Conservation (phyloP, 2,797 vertebrate genomes). For the Pachyuromys duprasi region DNA sequence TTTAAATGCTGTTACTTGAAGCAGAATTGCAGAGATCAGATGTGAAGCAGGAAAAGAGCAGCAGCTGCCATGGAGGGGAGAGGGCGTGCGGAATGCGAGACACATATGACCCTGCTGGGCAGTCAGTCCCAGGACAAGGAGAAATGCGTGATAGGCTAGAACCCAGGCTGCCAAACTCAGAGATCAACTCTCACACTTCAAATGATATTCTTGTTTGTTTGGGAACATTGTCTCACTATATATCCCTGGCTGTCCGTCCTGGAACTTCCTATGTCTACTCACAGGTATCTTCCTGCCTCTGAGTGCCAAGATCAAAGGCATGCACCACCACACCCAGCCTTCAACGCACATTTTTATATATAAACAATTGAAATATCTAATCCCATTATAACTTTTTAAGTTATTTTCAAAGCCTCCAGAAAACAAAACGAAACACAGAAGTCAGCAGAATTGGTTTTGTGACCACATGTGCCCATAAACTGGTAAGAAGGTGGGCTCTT, state of each 20-base stretch:
- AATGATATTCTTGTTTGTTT: not conserved
- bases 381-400: not conserved
- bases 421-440: not conserved
- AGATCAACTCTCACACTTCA: not conserved
- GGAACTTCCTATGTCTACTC: not conserved
- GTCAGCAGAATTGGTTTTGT: not conserved
- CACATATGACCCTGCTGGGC: fast-evolving
- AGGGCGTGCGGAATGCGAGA: not conserved
- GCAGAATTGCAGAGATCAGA: not conserved
- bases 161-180: not conserved
- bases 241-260: not conserved
- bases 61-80: fast-evolving
- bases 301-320: not conserved
- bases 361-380: not conserved
- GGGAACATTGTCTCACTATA: not conserved
- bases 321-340: not conserved
- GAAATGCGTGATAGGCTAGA: fast-evolving
- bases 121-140: no score
- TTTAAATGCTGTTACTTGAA: not conserved
- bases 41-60: not conserved
- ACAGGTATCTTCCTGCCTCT: not conserved
- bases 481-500: not conserved
- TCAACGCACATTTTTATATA: not conserved
- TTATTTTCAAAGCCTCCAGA: not conserved
- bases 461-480: no score